These are phyloP conservation scores for Acrocephalus kingi DNA, from an alignment of 2,113 vertebrate genomes.

Conservation along the genomic window DNA sequence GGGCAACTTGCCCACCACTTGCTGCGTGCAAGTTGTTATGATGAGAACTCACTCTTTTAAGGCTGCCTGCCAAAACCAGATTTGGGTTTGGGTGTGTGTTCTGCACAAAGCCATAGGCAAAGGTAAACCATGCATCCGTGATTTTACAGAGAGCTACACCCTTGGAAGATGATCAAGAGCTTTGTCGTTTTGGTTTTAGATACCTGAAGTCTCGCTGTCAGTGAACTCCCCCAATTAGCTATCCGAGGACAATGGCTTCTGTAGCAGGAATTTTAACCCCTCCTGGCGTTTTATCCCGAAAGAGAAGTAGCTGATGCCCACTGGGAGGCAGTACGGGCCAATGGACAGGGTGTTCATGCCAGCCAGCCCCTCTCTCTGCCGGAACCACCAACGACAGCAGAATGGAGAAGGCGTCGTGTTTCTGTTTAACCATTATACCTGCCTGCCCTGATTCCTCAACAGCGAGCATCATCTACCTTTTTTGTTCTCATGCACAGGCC, in stretches of 20 bases:
- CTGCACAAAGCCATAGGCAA: not conserved
- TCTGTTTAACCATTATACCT: not conserved
- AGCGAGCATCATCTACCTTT: not conserved
- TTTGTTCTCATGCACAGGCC: not conserved
- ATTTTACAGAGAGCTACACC: not conserved
- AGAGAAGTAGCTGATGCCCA: not conserved
- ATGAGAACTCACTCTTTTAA: not conserved
- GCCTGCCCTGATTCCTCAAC: not conserved
- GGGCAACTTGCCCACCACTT: too few relatives aligned
- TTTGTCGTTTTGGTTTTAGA: not conserved
- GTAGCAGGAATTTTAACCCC: not conserved
- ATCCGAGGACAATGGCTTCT: not conserved
- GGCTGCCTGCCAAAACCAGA: accelerated
- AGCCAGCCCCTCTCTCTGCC: not conserved
- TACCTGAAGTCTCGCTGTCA: accelerated
- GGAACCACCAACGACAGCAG: not conserved
- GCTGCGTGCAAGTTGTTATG: accelerated
- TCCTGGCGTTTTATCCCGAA: not conserved
- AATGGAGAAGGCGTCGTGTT: not conserved
- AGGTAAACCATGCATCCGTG: accelerated
- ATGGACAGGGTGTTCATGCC: not conserved
- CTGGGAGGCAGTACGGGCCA: not conserved
- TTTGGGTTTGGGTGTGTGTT: not conserved
- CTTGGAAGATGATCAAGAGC: not conserved
- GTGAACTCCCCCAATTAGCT: not conserved